Percentiles rank a stretch among this genome's conserved stretches.
These are phyloP conservation scores for Proterorhinus semilunaris DNA, from an alignment of 2,113 vertebrate genomes.

Conservation along the genomic window DNA sequence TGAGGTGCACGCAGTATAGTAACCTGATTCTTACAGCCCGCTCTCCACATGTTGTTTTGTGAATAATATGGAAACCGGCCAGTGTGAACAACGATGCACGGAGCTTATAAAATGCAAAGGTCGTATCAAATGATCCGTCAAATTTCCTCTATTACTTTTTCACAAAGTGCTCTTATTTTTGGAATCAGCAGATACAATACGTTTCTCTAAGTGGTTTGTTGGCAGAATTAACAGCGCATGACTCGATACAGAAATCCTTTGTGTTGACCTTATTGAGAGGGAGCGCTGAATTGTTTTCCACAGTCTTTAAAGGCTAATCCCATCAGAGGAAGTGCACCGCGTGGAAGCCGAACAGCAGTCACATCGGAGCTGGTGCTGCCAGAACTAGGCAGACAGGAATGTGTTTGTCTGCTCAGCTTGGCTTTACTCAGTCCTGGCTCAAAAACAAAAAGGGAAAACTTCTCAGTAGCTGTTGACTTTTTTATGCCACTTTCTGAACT, in stretches of 20 bases:
- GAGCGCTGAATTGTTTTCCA: constrained; percentile 61
- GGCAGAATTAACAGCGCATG: constrained; percentile 44
- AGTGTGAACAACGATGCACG: constrained; percentile 34
- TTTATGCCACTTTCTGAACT: constrained; percentile 44
- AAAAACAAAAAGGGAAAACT: constrained; percentile 41
- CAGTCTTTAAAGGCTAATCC: constrained; percentile 67
- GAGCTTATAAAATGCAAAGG: constrained; percentile 42
- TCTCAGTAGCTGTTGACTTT: constrained; percentile 44
- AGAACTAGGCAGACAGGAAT: constrained; percentile 65
- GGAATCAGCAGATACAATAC: constrained; percentile 18
- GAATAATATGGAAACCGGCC: constrained; percentile 51
- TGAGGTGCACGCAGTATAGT: constrained; percentile 25
- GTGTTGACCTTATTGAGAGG: constrained; percentile 58
- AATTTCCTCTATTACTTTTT: constrained; percentile 38
- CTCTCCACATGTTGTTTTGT: constrained; percentile 46
- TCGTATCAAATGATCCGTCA: constrained; percentile 44
- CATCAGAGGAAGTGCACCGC: constrained; percentile 59
- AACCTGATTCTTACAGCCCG: constrained; percentile 48
- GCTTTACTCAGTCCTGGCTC: constrained; percentile 44
- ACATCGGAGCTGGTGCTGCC: constrained; percentile 54
- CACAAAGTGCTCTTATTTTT: constrained; percentile 21
- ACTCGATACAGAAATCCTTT: constrained; percentile 39
- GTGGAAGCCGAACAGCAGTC: constrained; percentile 53
- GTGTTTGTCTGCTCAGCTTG: constrained; percentile 62
- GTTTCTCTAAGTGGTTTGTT: constrained; percentile 36